Percentiles rank a stretch among this genome's conserved stretches.
phyloP scores from a whole-genome alignment of 2,113 vertebrate species.

The Paracyprichromis sp. region DNA sequence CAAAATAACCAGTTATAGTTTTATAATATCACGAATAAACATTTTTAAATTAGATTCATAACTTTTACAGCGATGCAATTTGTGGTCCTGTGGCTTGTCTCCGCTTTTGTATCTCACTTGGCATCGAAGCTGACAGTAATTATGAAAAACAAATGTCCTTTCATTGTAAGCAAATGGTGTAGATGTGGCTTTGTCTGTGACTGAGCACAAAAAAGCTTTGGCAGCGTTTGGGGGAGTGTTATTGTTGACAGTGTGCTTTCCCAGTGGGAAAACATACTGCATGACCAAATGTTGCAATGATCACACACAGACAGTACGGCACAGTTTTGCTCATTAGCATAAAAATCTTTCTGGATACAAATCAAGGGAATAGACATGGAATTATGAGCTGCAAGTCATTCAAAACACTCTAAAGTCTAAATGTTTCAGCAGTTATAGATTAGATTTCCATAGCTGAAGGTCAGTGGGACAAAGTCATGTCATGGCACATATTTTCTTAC shows the following conservation, averaged over 20 bases:
- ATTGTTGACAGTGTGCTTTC: conserved; percentile 30
- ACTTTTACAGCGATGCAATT: background rate
- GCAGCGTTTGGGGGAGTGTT: conserved; percentile 5
- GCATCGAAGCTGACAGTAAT: background rate
- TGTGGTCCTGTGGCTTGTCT: background rate
- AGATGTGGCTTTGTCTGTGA: conserved; percentile 17
- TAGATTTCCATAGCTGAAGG: background rate
- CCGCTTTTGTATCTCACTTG: background rate
- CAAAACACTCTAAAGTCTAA: background rate
- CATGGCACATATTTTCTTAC: conserved; percentile 3
- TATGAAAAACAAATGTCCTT: conserved; percentile 15
- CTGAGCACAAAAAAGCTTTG: conserved; percentile 26
- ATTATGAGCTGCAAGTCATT: background rate
- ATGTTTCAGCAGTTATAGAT: background rate
- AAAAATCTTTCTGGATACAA: background rate
- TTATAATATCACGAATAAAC: background rate
- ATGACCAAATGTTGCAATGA: conserved; percentile 23
- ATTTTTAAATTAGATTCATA: background rate
- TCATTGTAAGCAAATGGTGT: conserved; percentile 1
- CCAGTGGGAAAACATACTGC: conserved; percentile 42
- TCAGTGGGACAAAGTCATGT: background rate
- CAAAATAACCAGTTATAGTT: background rate
- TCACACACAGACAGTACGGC: background rate
- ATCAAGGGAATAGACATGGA: background rate
- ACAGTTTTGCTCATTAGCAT: background rate